Conservation (phyloP, 92 coral and sea anemone species). For the Siderastrea siderea region DNA sequence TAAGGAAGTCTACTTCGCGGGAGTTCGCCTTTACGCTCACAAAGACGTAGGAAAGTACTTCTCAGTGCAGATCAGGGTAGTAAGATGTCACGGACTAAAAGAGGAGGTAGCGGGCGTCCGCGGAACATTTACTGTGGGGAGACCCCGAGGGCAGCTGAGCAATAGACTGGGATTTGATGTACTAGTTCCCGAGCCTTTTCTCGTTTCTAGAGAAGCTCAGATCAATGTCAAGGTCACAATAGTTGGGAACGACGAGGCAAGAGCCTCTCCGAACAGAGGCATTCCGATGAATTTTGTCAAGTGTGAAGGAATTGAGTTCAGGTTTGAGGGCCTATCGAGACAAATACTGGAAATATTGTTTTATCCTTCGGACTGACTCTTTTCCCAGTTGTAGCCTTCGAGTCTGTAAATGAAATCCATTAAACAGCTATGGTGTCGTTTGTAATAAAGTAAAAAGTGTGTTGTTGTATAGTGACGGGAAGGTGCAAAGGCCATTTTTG, state of each 20-base stretch:
- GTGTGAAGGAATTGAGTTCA: constrained; percentile 58
- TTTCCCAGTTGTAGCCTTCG: too few species aligned
- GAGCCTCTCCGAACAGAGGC: constrained; percentile 25
- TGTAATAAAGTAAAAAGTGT: not conserved
- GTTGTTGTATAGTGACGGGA: too few species aligned
- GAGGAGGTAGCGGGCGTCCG: constrained; percentile 25
- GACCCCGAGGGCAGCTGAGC: not conserved
- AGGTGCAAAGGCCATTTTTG: too few species aligned
- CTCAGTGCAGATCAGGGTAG: constrained; percentile 23
- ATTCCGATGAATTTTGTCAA: constrained; percentile 34
- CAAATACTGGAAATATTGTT: constrained; percentile 63
- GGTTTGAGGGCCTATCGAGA: constrained; percentile 65
- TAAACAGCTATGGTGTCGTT: not conserved
- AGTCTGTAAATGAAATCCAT: not conserved
- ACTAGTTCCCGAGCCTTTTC: constrained; percentile 40
- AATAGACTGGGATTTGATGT: constrained; percentile 68
- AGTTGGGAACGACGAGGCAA: constrained; percentile 19
- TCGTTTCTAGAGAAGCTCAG: constrained; percentile 13
- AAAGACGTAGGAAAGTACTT: constrained; percentile 28
- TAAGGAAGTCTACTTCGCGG: constrained; percentile 35
- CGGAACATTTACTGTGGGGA: constrained; percentile 20
- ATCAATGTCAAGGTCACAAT: constrained; percentile 23
- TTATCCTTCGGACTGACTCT: not conserved
- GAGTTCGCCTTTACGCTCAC: constrained; percentile 50
- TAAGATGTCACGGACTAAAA: constrained; percentile 5